Conservation (phyloP, 2,113 vertebrate genomes). For the Sylvietta virens region DNA sequence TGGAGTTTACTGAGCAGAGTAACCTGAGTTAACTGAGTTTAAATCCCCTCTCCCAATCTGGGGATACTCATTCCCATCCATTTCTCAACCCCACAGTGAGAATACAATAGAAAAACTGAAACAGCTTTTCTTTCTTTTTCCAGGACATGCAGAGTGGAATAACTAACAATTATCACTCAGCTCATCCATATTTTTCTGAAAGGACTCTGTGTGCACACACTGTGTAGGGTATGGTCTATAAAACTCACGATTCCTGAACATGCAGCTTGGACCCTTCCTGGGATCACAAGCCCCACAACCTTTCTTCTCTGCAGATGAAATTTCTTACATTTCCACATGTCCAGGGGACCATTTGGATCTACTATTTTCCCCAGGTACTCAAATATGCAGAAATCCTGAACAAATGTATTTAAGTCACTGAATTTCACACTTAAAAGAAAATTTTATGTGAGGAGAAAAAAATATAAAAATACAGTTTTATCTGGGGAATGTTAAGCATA, state of each 20-base stretch:
- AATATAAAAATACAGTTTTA: not conserved
- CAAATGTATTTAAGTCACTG: not conserved
- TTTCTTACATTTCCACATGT: not conserved
- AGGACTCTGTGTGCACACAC: not conserved
- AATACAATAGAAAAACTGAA: not conserved
- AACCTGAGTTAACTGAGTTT: not conserved
- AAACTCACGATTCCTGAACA: not conserved
- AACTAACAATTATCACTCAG: not conserved
- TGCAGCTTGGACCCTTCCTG: not conserved
- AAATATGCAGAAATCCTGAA: not conserved
- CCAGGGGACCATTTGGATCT: not conserved
- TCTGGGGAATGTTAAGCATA: not conserved
- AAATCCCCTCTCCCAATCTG: not conserved
- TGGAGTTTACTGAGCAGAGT: not conserved
- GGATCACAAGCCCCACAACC: not conserved
- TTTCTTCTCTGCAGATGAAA: not conserved
- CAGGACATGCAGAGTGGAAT: not conserved
- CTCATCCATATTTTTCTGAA: rapidly evolving
- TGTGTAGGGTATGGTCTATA: rapidly evolving
- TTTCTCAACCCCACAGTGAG: not conserved
- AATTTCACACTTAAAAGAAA: not conserved
- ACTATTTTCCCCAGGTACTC: not conserved
- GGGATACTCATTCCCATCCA: not conserved
- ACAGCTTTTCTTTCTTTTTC: not conserved
- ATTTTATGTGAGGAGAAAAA: not conserved